phyloP scores from a whole-genome alignment of 1,140 invertebrate species.

The Neodiprion fabricii region DNA sequence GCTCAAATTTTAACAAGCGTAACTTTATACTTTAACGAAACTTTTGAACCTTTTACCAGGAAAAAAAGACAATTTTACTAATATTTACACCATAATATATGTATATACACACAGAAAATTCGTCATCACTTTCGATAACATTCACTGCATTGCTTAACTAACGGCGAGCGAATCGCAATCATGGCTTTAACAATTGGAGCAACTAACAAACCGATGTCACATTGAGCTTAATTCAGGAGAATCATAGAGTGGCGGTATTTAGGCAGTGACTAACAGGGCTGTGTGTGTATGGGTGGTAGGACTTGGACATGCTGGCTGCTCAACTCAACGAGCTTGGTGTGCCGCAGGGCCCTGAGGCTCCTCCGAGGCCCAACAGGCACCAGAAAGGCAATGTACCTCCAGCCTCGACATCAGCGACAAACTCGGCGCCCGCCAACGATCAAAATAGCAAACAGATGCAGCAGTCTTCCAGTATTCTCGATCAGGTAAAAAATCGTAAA shows the following conservation, averaged over 20 bases:
- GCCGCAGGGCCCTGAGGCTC: conserved; percentile 66
- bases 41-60: no score
- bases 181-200: background rate
- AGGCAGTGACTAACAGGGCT: conserved; percentile 50
- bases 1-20: no score
- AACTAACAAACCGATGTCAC: background rate
- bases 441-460: conserved; percentile 57
- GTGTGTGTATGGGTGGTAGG: conserved; percentile 68
- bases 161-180: background rate
- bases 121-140: no score
- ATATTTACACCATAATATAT: no score
- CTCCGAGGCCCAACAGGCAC: conserved; percentile 63
- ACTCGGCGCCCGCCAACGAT: conserved; percentile 48
- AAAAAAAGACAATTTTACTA: no score
- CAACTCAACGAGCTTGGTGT: conserved; percentile 92
- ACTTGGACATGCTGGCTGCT: conserved; percentile 90
- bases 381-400: conserved; percentile 46
- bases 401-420: conserved; percentile 41
- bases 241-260: conserved; percentile 31
- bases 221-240: background rate
- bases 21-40: no score
- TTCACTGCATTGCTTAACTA: background rate
- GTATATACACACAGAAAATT: no score
- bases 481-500: conserved; percentile 46
- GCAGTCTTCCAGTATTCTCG: conserved; percentile 54